These are phyloP conservation scores for Acholoe squamosa DNA, from an alignment of 2,888 invertebrate genomes.

Conservation along the genomic window DNA sequence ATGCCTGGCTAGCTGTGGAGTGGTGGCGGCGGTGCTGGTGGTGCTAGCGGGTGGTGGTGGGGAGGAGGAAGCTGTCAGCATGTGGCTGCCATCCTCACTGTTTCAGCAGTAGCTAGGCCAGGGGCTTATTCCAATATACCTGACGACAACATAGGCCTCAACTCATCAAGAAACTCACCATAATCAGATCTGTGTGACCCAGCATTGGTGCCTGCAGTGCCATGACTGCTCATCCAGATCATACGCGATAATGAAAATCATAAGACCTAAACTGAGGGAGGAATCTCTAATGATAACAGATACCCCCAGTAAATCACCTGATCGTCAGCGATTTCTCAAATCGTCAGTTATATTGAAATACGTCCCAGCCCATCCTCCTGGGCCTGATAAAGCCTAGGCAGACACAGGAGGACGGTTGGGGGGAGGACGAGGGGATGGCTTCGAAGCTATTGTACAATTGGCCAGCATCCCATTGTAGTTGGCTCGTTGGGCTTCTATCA, in stretches of 20 bases:
- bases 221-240: no score
- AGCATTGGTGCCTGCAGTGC: no score
- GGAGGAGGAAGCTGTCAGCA: conserved; percentile 1
- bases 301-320: no score
- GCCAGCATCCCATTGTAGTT: conserved; percentile 13
- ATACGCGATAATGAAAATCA: no score
- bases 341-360: no score
- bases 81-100: conserved; percentile 25
- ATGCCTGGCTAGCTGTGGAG: background rate
- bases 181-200: no score
- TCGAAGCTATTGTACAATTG: background rate
- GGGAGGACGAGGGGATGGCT: background rate
- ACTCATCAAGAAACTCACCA: no score
- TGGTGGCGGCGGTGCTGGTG: conserved; percentile 12
- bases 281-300: no score
- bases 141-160: background rate
- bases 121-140: background rate
- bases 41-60: background rate
- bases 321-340: no score
- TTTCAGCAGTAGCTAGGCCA: background rate
- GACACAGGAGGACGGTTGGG: conserved; percentile 20
- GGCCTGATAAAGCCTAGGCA: background rate
- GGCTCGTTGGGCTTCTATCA: background rate
- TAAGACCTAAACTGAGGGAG: no score
- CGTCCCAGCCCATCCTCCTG: no score